A percentile compares a stretch with the other conserved stretches of the same genome.
phyloP scores from a whole-genome alignment of 1,140 invertebrate species.

The Rhyzopertha dominica region DNA sequence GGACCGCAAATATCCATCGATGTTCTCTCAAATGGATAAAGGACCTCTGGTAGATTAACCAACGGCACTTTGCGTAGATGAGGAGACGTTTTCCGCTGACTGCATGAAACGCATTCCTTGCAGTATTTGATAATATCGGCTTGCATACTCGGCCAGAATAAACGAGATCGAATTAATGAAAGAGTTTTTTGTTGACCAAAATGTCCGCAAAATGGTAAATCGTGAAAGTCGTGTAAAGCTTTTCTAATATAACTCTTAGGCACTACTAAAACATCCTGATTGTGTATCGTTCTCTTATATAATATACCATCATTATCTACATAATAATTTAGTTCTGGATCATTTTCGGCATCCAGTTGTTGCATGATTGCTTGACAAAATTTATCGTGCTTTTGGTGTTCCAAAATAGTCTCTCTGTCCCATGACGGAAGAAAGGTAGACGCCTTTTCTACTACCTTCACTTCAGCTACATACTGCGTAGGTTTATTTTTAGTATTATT shows the following conservation, averaged over 20 bases:
- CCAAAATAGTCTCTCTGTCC: too few species aligned
- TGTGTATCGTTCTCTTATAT: background rate
- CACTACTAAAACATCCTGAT: background rate
- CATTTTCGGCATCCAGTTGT: too few species aligned
- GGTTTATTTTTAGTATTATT: too few species aligned
- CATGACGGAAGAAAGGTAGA: too few species aligned
- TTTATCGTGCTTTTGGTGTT: too few species aligned
- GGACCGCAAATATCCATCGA: constrained; percentile 10
- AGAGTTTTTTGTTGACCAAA: constrained; percentile 9
- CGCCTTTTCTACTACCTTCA: too few species aligned
- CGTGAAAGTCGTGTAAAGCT: constrained; percentile 3
- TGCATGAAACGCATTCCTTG: constrained; percentile 5
- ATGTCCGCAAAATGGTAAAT: constrained; percentile 8
- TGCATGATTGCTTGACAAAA: too few species aligned
- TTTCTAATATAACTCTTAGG: constrained; percentile 1
- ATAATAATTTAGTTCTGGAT: too few species aligned
- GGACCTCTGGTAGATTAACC: background rate
- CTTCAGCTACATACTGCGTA: too few species aligned
- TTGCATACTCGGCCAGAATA: background rate
- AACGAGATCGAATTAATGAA: too few species aligned
- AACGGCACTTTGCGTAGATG: background rate
- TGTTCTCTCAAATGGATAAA: constrained; percentile 1
- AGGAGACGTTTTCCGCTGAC: constrained; percentile 1
- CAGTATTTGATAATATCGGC: constrained; percentile 13
- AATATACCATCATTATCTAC: background rate